Evolutionary conservation across 2,113 vertebrate species (phyloP).

Genomic region (Micronycteris hirsuta): DNA sequence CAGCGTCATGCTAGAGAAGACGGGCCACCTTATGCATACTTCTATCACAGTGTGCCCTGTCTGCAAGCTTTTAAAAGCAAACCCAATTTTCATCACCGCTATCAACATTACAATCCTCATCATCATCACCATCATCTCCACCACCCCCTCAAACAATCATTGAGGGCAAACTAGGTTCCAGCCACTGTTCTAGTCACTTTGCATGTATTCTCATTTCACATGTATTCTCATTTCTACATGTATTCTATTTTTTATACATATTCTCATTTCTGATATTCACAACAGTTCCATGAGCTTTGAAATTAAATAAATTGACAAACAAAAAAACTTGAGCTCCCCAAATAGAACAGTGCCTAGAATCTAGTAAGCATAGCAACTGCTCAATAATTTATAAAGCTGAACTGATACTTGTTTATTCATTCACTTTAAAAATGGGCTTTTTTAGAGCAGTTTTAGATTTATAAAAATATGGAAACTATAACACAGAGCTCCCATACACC

Average conservation of each 20-base stretch:
- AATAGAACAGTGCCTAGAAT: background rate
- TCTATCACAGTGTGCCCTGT: background rate
- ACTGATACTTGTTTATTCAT: background rate
- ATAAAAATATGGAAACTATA: background rate
- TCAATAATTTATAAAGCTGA: constrained; percentile 14
- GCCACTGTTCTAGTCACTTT: background rate
- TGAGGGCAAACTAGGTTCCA: background rate
- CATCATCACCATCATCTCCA: background rate
- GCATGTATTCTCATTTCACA: background rate
- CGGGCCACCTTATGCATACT: background rate
- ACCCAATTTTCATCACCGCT: background rate
- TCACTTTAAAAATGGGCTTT: background rate
- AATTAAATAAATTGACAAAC: background rate
- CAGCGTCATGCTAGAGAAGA: background rate
- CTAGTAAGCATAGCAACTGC: background rate
- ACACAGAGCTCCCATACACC: background rate
- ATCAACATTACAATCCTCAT: background rate
- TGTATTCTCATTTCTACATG: background rate
- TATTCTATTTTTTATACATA: too few relatives aligned
- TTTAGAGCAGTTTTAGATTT: background rate
- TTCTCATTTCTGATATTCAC: background rate
- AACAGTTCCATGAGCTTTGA: background rate
- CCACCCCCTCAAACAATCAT: background rate
- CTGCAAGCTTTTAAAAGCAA: background rate
- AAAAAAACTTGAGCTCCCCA: background rate